Base-by-base conservation (phyloP, 2,113 vertebrate species). In the Parotia lawesii region DNA sequence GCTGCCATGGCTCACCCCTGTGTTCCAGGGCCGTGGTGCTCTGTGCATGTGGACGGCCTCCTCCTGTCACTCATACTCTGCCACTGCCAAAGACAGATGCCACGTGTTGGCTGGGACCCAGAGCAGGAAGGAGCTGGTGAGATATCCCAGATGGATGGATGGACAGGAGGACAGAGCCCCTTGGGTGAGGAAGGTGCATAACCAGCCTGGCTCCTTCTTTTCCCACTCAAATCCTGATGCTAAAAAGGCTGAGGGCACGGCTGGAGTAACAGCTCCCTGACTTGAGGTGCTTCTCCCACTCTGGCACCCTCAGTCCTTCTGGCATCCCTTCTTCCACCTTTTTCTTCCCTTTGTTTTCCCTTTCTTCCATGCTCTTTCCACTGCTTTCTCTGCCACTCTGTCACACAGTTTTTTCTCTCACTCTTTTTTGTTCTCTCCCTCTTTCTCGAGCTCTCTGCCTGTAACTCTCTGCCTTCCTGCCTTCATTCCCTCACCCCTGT, bases 81-180 rank as follows among this genome's bases (percentile, higher is more conserved):
- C 62, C 61, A 33, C 48, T 69, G 78, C 91, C 89, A 42, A 65
- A 74, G 93, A 96, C 23, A 95, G 87, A 87, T 58, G 94, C 62
- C 62, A 57, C 42, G 13, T 13, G 44, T 21, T 94, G 91, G 95
- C 94, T 29, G 50, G 47, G 56, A 91, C 87, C 47, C 94, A 83
- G 85, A 40, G 82, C 1, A 31, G 87, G 82, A 83, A 83, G 85
- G 91, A 95, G 85, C 85, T 77, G 81, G 33, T 71, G 91, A 86
- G 87, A 90, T 74, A 94, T 80, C 89, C 87, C 95, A 85, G 94
- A 86, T 33, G 80, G 85, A 81, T 3, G 47, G 80, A 81, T 0
- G 65, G 92, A 70, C 78, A 35, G 1, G 74, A 80, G 84, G 64
- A 87, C 8, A 7, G 86, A 95, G 88, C 70, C 70, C 76, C 54